Evolutionary conservation across 1,140 invertebrate genomes (phyloP).

Genomic region (Trichonephila clavipes): DNA sequence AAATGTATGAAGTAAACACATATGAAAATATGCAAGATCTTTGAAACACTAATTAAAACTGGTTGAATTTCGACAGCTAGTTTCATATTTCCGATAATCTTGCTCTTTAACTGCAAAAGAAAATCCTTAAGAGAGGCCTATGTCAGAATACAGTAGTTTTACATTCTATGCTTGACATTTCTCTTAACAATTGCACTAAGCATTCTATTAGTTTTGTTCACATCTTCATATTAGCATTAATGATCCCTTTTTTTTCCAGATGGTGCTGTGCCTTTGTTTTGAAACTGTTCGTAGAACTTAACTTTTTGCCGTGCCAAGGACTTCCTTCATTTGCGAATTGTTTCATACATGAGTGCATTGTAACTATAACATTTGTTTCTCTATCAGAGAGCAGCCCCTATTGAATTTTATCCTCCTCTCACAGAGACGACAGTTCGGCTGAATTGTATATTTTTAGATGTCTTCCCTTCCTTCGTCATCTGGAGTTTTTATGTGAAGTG

Average conservation of each 20-base stretch:
- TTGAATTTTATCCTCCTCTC: conserved; percentile 52
- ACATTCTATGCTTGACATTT: no score
- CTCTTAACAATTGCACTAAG: no score
- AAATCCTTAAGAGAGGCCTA: no score
- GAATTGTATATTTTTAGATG: conserved; percentile 74
- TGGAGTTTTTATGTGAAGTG: conserved; percentile 58
- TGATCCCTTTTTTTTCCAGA: conserved; percentile 44
- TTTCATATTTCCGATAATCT: no score
- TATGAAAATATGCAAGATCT: no score
- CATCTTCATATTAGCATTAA: not conserved
- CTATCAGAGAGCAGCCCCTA: conserved; percentile 12
- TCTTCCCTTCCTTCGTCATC: conserved; percentile 55
- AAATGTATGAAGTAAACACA: no score
- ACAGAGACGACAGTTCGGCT: conserved; percentile 65
- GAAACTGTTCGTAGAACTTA: not conserved
- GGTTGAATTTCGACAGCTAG: no score
- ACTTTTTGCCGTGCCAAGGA: conserved; percentile 61
- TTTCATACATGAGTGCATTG: no score
- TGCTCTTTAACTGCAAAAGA: no score
- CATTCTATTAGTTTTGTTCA: no score
- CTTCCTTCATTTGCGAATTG: not conserved
- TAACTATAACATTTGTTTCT: conserved; percentile 40
- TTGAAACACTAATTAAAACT: no score
- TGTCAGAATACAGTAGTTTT: no score
- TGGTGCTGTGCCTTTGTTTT: conserved; percentile 76